A percentile compares a stretch with the other conserved stretches of the same genome.
Conservation (phyloP, 1,140 invertebrate genomes). For the Trichoplusia ni region DNA sequence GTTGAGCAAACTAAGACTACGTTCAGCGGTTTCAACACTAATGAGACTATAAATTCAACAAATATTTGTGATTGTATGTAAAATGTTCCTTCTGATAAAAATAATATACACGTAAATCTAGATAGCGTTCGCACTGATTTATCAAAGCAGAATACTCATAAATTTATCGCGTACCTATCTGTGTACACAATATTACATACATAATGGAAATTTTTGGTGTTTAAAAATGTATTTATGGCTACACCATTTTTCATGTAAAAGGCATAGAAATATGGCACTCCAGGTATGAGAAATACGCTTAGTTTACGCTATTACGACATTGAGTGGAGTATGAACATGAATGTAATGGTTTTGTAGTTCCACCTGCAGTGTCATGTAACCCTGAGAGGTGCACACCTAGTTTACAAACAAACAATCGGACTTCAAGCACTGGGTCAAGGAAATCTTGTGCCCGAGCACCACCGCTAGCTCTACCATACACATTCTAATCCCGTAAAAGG, state of each 20-base stretch:
- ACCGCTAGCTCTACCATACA: slow-evolving; percentile 44
- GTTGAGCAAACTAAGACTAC: slow-evolving; percentile 11
- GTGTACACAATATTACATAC: slow-evolving; percentile 21
- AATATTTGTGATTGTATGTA: slow-evolving; percentile 40
- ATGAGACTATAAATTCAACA: slow-evolving; percentile 34
- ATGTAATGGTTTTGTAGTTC: background rate
- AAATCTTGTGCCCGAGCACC: slow-evolving; percentile 52
- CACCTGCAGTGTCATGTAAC: slow-evolving; percentile 31
- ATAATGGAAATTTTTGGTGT: slow-evolving; percentile 31
- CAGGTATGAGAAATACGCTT: no score
- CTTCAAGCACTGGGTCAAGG: slow-evolving; percentile 64
- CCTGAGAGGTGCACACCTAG: slow-evolving; percentile 44
- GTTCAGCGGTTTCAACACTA: slow-evolving; percentile 1
- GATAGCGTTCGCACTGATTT: slow-evolving; percentile 50
- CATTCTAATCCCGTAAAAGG: slow-evolving; percentile 60
- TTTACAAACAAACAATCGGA: slow-evolving; percentile 58
- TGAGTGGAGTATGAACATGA: background rate
- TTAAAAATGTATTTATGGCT: slow-evolving; percentile 7
- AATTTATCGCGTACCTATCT: slow-evolving; percentile 48
- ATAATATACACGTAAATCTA: slow-evolving; percentile 47
- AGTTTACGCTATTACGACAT: no score
- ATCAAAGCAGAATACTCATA: slow-evolving; percentile 53
- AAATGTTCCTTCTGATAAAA: slow-evolving; percentile 38
- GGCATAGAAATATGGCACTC: no score
- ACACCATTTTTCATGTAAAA: background rate